Base-by-base conservation (phyloP, 2,888 invertebrate species). In the Parnassius smintheus region DNA sequence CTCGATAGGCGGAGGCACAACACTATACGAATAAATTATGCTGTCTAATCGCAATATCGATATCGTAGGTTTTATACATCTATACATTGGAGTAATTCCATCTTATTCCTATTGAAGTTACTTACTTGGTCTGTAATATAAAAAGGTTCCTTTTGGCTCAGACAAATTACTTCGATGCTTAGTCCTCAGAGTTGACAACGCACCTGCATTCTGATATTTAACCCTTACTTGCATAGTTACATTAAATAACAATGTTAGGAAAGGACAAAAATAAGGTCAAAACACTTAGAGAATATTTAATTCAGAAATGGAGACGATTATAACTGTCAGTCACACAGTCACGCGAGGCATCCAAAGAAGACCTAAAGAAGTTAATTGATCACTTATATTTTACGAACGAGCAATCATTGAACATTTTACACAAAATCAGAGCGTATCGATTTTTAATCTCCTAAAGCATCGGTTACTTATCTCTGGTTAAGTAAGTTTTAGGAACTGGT, bases 251-350 rank as follows among this genome's bases (percentile, higher is more conserved):
- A 50, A 57, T 9, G 11, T 49, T 49, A 41, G 3, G 8, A 22
- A 61, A 61, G 56, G 61, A 48, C 52, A 48, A 41, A 52, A 41
- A 9, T 12, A 61, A 61, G 56, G 51, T 61, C 56, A 46, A 61
- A 45, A 44, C 13, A 25, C 18, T 51, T 56, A 51, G 45, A 56
- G 25, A 35, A 25, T 25, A 51, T 56, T 13, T 13, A 49, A 49
- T 49, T 35, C 46, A 61, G 51, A 44, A 49, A 48, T 42, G 56
- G 35, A 46, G 51, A n/a, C 50, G 35, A 61, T 56, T 52, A 56
- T 56, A 41, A 46, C 61, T 61, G 56, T 42, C 61, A 61, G 52
- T 61, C 61, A 56, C 18, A 46, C 49, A 56, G 56, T 61, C 61
- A 61, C 52, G 56, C 61, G 22, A 52, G n/a, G n/a, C 46, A 7